These are phyloP conservation scores for Gryllus bimaculatus DNA, from an alignment of 1,140 invertebrate genomes.

Conservation along the genomic window DNA sequence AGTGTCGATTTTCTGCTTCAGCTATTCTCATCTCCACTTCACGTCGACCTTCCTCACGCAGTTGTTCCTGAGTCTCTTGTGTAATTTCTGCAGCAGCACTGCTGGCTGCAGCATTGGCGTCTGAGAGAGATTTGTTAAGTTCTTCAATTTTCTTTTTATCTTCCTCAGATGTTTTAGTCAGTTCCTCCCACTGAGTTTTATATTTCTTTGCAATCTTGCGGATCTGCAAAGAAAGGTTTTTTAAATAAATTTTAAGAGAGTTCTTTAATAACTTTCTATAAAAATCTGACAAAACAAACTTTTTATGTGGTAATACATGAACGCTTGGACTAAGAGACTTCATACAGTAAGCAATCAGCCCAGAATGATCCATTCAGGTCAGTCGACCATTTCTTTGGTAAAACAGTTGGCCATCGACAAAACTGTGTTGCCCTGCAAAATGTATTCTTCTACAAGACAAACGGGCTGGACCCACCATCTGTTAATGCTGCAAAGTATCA, in stretches of 20 bases:
- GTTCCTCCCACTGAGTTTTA: constrained; percentile 74
- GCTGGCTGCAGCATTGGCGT: constrained; percentile 35
- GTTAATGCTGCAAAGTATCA: too few species aligned
- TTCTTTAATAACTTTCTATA: not conserved
- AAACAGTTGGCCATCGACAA: too few species aligned
- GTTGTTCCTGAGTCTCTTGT: constrained; percentile 33
- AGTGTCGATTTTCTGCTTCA: constrained; percentile 20
- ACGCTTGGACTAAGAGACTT: too few species aligned
- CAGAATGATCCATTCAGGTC: too few species aligned
- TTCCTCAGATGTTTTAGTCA: constrained; percentile 52
- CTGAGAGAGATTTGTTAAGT: constrained; percentile 34
- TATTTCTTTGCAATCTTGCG: constrained; percentile 88
- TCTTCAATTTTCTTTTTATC: constrained; percentile 44
- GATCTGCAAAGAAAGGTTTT: constrained; percentile 41
- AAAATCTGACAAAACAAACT: too few species aligned
- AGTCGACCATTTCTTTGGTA: too few species aligned
- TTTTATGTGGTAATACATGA: too few species aligned
- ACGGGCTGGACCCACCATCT: too few species aligned
- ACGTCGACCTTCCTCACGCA: constrained; percentile 41
- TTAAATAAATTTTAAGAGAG: not conserved
- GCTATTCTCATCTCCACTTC: constrained; percentile 34
- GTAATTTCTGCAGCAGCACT: constrained; percentile 35
- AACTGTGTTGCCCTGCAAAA: too few species aligned
- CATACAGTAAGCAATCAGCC: too few species aligned
- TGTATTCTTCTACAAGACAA: too few species aligned